These are phyloP conservation scores for Centruroides vittatus DNA, from an alignment of 1,140 invertebrate species.

Conservation along the genomic window DNA sequence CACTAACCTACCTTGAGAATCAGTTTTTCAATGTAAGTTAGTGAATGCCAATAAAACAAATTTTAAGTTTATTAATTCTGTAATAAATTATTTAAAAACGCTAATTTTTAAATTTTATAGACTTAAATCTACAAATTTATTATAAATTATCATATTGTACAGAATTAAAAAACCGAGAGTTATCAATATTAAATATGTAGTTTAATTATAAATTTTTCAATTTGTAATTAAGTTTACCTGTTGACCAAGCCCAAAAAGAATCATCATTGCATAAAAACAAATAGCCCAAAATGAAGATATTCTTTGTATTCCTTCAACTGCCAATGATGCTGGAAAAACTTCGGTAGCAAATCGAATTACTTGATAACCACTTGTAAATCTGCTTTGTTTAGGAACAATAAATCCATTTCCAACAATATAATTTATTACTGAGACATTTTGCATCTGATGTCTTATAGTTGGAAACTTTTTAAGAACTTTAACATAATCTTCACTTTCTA, in stretches of 20 bases:
- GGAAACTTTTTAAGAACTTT: no score
- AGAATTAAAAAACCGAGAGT: no score
- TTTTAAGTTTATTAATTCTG: no score
- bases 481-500: not conserved
- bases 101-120: no score
- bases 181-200: no score
- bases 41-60: no score
- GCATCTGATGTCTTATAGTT: no score
- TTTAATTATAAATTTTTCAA: not conserved
- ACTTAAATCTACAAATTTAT: no score
- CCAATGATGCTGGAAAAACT: constrained; percentile 64
- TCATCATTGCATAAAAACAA: constrained; percentile 67
- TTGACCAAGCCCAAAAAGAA: constrained; percentile 72
- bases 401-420: constrained; percentile 15
- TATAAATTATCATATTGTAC: no score
- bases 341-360: constrained; percentile 62
- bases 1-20: no score
- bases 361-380: constrained; percentile 34
- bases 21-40: no score
- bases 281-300: constrained; percentile 72
- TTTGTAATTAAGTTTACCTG: constrained; percentile 34
- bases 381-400: constrained; percentile 1
- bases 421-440: constrained; percentile 10
- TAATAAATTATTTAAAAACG: no score
- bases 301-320: constrained; percentile 43